Evolutionary conservation across 2,113 vertebrate species (phyloP).

Genomic region (Vidua macroura): DNA sequence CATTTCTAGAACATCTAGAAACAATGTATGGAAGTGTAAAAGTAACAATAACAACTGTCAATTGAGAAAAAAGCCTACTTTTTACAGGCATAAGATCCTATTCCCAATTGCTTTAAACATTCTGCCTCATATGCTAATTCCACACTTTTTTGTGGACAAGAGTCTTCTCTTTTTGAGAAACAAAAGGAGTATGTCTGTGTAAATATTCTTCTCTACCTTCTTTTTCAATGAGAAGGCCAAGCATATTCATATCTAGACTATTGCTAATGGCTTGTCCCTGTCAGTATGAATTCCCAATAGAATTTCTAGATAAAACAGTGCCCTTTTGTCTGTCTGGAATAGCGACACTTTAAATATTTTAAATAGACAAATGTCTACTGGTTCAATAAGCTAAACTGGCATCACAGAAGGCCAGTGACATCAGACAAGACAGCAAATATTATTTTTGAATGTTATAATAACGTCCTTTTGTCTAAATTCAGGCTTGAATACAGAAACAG

Average conservation of each 20-base stretch:
- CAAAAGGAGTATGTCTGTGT: not conserved
- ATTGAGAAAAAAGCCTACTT: not conserved
- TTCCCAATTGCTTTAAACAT: not conserved
- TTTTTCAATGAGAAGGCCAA: not conserved
- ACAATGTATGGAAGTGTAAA: not conserved
- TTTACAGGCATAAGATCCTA: not conserved
- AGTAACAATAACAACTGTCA: not conserved
- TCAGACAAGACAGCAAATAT: not conserved
- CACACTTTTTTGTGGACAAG: not conserved
- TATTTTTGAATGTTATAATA: not conserved
- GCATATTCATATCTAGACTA: not conserved
- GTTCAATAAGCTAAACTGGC: not conserved
- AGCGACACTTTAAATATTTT: not conserved
- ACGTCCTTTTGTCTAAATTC: not conserved
- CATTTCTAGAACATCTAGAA: not conserved
- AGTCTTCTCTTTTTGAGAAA: not conserved
- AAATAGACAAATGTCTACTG: not conserved
- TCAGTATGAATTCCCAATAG: not conserved
- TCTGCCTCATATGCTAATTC: not conserved
- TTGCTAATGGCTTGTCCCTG: not conserved
- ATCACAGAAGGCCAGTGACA: fast-evolving
- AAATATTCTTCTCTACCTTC: not conserved
- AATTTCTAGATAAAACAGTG: not conserved
- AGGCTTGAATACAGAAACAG: not conserved
- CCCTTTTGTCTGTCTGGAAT: not conserved